Conservation (phyloP, 2,888 invertebrate genomes). For the Hymenopus coronatus region DNA sequence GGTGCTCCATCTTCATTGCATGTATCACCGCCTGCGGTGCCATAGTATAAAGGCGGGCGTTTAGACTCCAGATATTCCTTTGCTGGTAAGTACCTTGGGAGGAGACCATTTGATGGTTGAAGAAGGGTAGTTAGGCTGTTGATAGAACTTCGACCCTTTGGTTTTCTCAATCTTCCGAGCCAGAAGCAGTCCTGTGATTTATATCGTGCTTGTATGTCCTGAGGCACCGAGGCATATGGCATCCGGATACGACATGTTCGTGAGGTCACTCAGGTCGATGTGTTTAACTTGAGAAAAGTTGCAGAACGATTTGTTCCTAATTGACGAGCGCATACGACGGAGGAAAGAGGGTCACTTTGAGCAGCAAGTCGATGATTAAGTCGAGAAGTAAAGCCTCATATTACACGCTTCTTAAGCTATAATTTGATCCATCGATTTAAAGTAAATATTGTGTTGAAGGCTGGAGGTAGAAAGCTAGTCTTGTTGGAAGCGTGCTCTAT, state of each 20-base stretch:
- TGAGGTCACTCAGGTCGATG: neutral
- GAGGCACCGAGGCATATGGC: neutral
- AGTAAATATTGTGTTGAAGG: neutral
- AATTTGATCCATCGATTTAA: neutral
- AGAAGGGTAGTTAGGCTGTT: too few species aligned
- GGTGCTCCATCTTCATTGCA: too few species aligned
- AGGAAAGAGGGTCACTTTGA: neutral
- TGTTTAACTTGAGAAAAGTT: neutral
- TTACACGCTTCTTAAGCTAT: neutral
- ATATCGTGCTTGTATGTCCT: neutral
- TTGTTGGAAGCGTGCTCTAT: neutral
- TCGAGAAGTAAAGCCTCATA: neutral
- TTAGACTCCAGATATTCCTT: too few species aligned
- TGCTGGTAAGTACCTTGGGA: too few species aligned
- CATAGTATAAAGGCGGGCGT: too few species aligned
- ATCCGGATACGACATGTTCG: neutral
- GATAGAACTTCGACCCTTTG: too few species aligned
- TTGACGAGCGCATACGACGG: neutral
- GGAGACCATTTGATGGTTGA: too few species aligned
- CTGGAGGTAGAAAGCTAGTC: neutral
- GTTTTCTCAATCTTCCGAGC: neutral
- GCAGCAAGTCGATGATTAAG: neutral
- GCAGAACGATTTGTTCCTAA: neutral
- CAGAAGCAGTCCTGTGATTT: neutral
- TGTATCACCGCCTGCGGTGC: too few species aligned